phyloP scores from a whole-genome alignment of 1,140 invertebrate genomes.

The Neuroterus valhalla region DNA sequence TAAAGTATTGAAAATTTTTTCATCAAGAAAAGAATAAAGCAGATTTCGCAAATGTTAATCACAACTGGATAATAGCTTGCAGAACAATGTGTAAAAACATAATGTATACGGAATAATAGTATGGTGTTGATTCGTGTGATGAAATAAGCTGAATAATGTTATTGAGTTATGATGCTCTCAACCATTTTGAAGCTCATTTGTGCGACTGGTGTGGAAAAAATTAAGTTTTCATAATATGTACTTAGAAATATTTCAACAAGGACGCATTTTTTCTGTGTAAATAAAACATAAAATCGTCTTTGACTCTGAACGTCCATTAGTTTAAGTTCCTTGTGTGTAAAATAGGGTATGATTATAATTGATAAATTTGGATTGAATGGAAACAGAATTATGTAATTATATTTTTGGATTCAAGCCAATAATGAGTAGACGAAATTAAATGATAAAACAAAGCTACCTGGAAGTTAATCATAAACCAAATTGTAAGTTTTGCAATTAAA shows the following conservation, averaged over 20 bases:
- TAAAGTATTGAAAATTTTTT: too few relatives aligned
- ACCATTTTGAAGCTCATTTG: background rate
- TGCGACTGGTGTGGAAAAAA: background rate
- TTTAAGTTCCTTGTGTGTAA: too few relatives aligned
- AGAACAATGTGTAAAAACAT: background rate
- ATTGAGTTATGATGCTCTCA: background rate
- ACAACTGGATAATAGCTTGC: slow-evolving; percentile 35
- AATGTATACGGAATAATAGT: background rate
- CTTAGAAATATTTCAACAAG: too few relatives aligned
- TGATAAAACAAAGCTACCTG: too few relatives aligned
- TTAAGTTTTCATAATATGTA: too few relatives aligned
- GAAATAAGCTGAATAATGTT: background rate
- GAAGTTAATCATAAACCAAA: background rate
- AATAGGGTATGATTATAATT: slow-evolving; percentile 31
- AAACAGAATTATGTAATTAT: slow-evolving; percentile 20
- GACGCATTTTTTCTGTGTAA: background rate
- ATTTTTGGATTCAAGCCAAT: too few relatives aligned
- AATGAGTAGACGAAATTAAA: background rate
- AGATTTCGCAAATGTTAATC: slow-evolving; percentile 23
- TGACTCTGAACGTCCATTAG: too few relatives aligned
- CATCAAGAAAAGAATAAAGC: background rate
- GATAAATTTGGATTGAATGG: background rate
- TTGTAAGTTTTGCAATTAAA: too few relatives aligned
- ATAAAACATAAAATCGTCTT: too few relatives aligned
- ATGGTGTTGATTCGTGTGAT: background rate